Evolutionary conservation across 1,140 invertebrate genomes (phyloP), one percentile per base, ranked within the genome.

Genomic region (Leucophenga varia): DNA sequence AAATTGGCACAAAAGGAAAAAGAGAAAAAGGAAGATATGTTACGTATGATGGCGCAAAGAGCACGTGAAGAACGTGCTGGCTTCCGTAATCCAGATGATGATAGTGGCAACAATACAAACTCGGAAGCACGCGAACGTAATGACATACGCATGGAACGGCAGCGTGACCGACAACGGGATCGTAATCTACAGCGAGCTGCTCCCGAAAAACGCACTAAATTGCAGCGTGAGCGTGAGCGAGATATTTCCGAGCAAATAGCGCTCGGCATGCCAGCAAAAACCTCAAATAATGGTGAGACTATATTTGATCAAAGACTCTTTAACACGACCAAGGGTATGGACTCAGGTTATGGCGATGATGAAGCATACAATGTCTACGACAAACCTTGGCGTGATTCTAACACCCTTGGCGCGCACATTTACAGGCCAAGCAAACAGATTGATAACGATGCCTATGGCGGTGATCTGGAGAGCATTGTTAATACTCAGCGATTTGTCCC

Each of bases 201-300:
- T 12, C 95, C 95, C 0, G 95, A 98, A 67, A 97, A 97, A 71
- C 83, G 85, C 48, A 88, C 90, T 4, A 89, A 92, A 61, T 72
- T 98, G 41, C 91, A 95, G 60, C 82, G 89, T 21, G 93, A 98
- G 61, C 80, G 93, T 3, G 97, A 99, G 59, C 83, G 97, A 17
- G 97, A 99, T 74, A 97, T 99, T 45, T 97, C 93, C 50, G 97
- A 99, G 74, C 93, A 98, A 79, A 98, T 99, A 64, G 97, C 97
- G 1, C 79, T 99, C 4, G 97, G 96, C 3, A 75, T 98, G 72
- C 97, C 97, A 0, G 91, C 93, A 3, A 93, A 94, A 64, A 82
- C 83, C 4, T 79, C 80, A 8, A 79, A 76, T 41, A 80, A 81
- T 17, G 87, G 86, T 0, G 95, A 97, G 72, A 84, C 86, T 1